These are phyloP conservation scores for Alligator sinensis DNA, from an alignment of 2,113 vertebrate genomes.

Conservation along the genomic window DNA sequence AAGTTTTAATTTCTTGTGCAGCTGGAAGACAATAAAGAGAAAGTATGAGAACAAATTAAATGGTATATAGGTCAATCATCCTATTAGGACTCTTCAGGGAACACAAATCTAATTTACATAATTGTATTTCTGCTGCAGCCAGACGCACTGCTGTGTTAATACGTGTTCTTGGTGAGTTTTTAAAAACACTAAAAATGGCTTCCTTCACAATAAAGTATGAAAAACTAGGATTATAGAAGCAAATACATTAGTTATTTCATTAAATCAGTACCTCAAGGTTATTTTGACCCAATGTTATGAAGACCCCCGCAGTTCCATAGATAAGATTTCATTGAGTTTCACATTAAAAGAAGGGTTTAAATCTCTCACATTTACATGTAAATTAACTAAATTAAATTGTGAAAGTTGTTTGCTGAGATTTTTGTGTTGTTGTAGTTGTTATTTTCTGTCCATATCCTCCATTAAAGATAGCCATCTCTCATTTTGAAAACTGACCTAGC, in stretches of 20 bases:
- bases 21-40: slow-evolving; percentile 76
- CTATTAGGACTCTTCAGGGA: slow-evolving; percentile 80
- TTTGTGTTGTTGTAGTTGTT: background rate
- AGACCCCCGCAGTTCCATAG: slow-evolving; percentile 17
- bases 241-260: slow-evolving; percentile 49
- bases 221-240: slow-evolving; percentile 19
- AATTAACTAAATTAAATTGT: background rate
- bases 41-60: slow-evolving; percentile 77
- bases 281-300: background rate
- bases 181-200: slow-evolving; percentile 53
- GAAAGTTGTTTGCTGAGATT: background rate
- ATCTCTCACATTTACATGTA: background rate
- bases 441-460: background rate
- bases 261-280: slow-evolving; percentile 50
- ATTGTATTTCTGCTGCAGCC: slow-evolving; percentile 79
- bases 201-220: slow-evolving; percentile 19
- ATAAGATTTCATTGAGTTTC: background rate
- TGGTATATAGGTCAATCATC: slow-evolving; percentile 82
- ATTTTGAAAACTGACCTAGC: background rate
- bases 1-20: slow-evolving; percentile 77
- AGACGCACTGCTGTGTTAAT: slow-evolving; percentile 73
- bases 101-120: slow-evolving; percentile 76
- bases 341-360: background rate
- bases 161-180: slow-evolving; percentile 58
- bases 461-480: background rate